Evolutionary conservation across 2,797 vertebrate species (phyloP).

Genomic region (Clarias platycephalus): DNA sequence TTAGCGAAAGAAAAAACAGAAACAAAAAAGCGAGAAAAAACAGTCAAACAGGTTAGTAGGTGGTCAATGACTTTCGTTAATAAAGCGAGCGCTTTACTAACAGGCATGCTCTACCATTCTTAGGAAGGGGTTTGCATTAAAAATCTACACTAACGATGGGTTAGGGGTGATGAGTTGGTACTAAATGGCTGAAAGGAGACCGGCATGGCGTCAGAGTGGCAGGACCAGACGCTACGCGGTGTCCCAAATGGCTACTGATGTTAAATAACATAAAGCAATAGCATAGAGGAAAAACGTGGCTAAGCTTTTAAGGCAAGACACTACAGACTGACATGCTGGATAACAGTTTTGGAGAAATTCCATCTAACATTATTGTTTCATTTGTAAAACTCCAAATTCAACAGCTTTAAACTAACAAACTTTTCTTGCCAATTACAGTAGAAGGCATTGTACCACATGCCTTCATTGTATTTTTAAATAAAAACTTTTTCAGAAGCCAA

Average conservation of each 20-base stretch:
- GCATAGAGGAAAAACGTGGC: background rate
- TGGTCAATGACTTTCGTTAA: constrained; percentile 63
- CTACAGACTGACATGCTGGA: background rate
- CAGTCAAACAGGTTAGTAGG: constrained; percentile 83
- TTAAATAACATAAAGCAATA: constrained; percentile 5
- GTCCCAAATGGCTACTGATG: constrained; percentile 37
- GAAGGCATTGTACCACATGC: background rate
- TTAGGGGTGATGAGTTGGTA: constrained; percentile 34
- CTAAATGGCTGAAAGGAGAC: constrained; percentile 38
- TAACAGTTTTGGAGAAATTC: background rate
- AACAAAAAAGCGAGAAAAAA: constrained; percentile 71
- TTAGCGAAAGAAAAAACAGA: constrained; percentile 75
- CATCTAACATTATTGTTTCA: background rate
- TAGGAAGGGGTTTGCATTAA: constrained; percentile 67
- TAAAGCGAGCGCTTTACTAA: constrained; percentile 67
- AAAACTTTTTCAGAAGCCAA: background rate
- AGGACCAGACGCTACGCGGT: constrained; percentile 19
- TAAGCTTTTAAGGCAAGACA: constrained; percentile 13
- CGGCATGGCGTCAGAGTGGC: background rate
- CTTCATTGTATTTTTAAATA: background rate
- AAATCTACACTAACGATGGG: constrained; percentile 46
- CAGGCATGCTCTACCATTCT: constrained; percentile 61
- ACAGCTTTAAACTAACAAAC: background rate
- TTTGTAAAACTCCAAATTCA: background rate
- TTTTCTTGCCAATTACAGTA: no score